These are phyloP conservation scores for Zaprionus lachaisei DNA, from an alignment of 1,140 invertebrate genomes.

Conservation along the genomic window DNA sequence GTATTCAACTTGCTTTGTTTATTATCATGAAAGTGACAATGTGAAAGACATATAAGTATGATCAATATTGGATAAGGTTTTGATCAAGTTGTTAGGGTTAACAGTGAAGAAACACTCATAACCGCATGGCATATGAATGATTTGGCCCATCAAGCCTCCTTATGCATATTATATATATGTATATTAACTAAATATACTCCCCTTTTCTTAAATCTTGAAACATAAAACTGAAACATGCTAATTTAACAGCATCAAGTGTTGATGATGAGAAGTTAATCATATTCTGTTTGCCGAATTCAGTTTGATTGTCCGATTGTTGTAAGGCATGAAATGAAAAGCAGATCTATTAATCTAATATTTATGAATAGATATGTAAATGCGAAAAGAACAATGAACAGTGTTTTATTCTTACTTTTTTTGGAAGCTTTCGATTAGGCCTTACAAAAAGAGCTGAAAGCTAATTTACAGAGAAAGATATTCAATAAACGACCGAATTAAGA, in stretches of 20 bases:
- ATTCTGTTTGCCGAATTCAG: not conserved
- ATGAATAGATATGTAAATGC: conserved; percentile 19
- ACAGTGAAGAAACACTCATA: too few relatives aligned
- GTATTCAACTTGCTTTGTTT: too few relatives aligned
- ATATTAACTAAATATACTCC: too few relatives aligned
- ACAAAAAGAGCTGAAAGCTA: conserved; percentile 8
- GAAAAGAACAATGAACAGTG: not conserved
- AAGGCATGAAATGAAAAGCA: conserved; percentile 8
- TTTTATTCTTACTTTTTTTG: conserved; percentile 12
- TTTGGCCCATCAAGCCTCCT: not conserved
- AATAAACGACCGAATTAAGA: conserved; percentile 23
- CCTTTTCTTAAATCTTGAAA: not conserved
- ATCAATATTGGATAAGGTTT: too few relatives aligned
- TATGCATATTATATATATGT: not conserved
- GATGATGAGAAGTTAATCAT: not conserved
- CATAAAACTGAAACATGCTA: not conserved
- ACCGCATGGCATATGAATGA: too few relatives aligned
- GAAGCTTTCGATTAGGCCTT: conserved; percentile 21
- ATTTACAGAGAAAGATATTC: conserved; percentile 12
- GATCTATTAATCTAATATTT: conserved; percentile 9
- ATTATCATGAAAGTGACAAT: too few relatives aligned
- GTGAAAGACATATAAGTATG: too few relatives aligned
- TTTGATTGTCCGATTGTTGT: not conserved
- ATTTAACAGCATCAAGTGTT: conserved; percentile 2
- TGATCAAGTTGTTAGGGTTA: too few relatives aligned